Conservation (phyloP, 2,797 vertebrate genomes). For the Rhodeus uyekii region DNA sequence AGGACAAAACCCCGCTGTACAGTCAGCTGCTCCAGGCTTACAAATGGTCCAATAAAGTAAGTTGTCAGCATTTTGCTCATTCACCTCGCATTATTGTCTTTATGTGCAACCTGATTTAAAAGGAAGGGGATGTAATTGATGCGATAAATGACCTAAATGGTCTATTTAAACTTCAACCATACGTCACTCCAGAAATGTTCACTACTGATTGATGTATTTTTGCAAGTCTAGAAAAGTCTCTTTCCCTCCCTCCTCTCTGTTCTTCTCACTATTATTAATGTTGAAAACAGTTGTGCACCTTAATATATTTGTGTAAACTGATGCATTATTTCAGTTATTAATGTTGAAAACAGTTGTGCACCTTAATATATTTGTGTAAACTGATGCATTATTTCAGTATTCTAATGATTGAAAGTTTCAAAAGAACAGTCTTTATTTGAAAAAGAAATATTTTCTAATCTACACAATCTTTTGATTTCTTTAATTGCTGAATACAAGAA, state of each 20-base stretch:
- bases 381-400: background rate
- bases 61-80: slow-evolving; percentile 1
- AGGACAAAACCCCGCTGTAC: slow-evolving; percentile 96
- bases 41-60: slow-evolving; percentile 99
- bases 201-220: background rate
- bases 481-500: background rate
- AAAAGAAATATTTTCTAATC: too few species aligned
- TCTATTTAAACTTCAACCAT: background rate
- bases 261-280: too few species aligned
- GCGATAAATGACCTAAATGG: background rate
- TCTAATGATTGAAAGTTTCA: background rate
- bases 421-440: background rate
- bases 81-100: background rate
- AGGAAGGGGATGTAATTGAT: background rate
- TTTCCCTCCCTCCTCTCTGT: too few species aligned
- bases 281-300: too few species aligned
- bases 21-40: slow-evolving; percentile 96
- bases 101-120: background rate
- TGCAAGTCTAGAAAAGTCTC: background rate
- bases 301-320: too few species aligned
- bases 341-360: too few species aligned
- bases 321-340: too few species aligned
- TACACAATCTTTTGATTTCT: background rate
- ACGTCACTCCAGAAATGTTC: background rate
- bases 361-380: background rate